These are phyloP conservation scores for Slavum lentiscoides DNA, from an alignment of 2,888 invertebrate genomes.

Conservation along the genomic window DNA sequence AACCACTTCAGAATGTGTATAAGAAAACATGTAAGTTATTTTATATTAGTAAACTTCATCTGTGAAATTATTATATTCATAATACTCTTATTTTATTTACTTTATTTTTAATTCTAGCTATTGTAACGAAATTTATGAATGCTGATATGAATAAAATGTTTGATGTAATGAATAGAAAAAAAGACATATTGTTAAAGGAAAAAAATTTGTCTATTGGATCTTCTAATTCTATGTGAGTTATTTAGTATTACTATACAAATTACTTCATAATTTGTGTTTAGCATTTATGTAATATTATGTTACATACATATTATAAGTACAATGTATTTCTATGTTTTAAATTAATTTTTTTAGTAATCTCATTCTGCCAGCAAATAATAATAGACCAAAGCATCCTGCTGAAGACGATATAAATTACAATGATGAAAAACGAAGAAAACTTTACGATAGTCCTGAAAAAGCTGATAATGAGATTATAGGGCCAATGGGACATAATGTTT, in stretches of 20 bases:
- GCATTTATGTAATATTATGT: background rate
- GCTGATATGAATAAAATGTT: conserved; percentile 9
- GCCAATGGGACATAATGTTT: conserved; percentile 1
- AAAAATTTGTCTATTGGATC: background rate
- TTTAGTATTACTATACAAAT: background rate
- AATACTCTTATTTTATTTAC: no score
- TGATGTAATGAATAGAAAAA: background rate
- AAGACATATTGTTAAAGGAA: background rate
- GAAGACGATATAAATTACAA: background rate
- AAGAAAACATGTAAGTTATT: conserved; percentile 27
- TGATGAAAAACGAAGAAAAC: conserved; percentile 39
- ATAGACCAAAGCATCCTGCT: conserved; percentile 7
- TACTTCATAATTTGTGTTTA: no score
- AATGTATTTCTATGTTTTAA: no score
- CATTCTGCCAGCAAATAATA: background rate
- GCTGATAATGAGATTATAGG: background rate
- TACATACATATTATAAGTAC: background rate
- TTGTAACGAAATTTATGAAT: conserved; percentile 4
- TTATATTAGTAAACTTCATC: background rate
- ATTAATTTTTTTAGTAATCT: conserved; percentile 14
- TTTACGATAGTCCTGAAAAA: background rate
- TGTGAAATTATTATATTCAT: no score
- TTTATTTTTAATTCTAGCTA: background rate
- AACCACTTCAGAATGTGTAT: background rate
- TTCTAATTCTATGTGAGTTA: conserved; percentile 18